Evolutionary conservation across 2,888 invertebrate genomes (phyloP), one percentile per base, ranked within the genome.

Genomic region (Lycaena phlaeas): DNA sequence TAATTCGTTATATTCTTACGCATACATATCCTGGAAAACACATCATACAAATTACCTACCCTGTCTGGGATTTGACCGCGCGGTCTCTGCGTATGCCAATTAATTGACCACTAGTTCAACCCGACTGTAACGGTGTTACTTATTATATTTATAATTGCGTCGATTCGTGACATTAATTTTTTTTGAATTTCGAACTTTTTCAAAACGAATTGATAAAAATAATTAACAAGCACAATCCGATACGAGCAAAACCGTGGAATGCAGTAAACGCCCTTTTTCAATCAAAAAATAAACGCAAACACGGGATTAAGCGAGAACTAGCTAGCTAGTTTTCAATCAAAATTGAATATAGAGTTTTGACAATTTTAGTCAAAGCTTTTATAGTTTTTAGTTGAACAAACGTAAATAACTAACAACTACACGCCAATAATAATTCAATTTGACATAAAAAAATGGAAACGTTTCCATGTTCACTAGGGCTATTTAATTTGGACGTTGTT

Each of bases 401-500:
- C 30, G 31, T 15, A 40, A 40, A 39, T 31, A 39, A 36, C 36
- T 25, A 36, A 39, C 39, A 17, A 15, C 6, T 39, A 39, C 30
- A 30, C 25, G 30, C 22, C 25, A 15, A 31, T 40, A 15, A 31
- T 40, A 26, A 40, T 40, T 40, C n/a, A 27, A 40, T 40, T 40
- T 40, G 11, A 14, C 26, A 26, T 27, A 40, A 30, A 26, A 22
- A 40, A 26, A 25, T 18, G 10, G 14, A 25, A 4, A 17, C 14
- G 15, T 9, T 29, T 9, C 18, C 28, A 17, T 38, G 28, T 18
- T 14, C 11, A 31, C 38, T 40, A 59, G 18, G 34, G 7, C 18
- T 64, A 64, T 68, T 66, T 64, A 67, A 69, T 70, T 66, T 58
- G 42, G 49, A 51, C 52, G 62, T 70, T 68, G 64, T 61, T 61